phyloP scores from a whole-genome alignment of 2,113 vertebrate genomes.

The Grantiella picta region DNA sequence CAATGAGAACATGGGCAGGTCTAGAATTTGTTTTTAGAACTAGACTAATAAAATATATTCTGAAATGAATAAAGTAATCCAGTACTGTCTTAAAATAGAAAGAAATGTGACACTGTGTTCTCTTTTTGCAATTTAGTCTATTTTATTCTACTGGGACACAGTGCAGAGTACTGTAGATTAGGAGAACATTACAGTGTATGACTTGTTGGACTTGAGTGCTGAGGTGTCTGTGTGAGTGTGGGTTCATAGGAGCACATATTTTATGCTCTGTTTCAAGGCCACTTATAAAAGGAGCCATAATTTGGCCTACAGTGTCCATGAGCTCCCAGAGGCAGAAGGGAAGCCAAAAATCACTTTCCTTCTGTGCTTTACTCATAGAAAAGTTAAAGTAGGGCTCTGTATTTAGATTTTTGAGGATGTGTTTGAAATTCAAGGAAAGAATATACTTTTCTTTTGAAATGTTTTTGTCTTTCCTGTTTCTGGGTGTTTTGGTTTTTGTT shows the following conservation, averaged over 20 bases:
- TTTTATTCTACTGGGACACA: not conserved
- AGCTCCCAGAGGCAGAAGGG: conserved; percentile 24
- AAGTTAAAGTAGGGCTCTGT: not conserved
- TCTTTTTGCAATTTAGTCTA: not conserved
- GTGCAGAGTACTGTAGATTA: not conserved
- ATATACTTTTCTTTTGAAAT: not conserved
- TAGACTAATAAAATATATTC: not conserved
- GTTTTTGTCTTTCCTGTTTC: not conserved
- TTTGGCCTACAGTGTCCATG: not conserved
- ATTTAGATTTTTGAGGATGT: not conserved
- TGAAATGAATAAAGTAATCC: not conserved
- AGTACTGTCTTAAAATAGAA: not conserved
- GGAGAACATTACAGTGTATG: accelerated
- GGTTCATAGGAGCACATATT: not conserved
- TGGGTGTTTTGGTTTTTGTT: no score
- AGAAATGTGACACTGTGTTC: not conserved
- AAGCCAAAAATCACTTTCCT: conserved; percentile 35
- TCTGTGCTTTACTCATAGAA: not conserved
- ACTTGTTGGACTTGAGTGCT: not conserved
- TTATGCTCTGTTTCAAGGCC: not conserved
- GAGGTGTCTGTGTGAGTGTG: not conserved
- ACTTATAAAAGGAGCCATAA: not conserved
- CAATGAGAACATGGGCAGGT: not conserved
- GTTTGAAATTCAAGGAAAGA: conserved; percentile 30
- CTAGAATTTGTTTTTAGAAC: not conserved